Evolutionary conservation across 2,888 invertebrate species (phyloP).

Genomic region (Napeogenes inachia): DNA sequence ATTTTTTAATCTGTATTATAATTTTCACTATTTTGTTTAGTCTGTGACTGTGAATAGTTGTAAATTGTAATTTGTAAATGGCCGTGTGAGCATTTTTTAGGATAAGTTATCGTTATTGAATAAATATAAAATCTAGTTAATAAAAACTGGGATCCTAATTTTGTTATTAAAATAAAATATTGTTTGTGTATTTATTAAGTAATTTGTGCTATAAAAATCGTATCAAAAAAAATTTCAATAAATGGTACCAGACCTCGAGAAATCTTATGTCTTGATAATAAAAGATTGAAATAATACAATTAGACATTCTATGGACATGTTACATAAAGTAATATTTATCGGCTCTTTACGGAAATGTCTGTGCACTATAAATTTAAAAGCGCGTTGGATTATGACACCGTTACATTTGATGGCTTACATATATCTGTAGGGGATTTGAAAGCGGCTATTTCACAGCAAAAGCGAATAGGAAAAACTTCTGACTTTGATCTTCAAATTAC

Average conservation of each 20-base stretch:
- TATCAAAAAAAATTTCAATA: not conserved
- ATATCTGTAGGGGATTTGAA: constrained; percentile 97
- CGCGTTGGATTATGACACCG: constrained; percentile 95
- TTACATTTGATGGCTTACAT: constrained; percentile 97
- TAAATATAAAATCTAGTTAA: constrained; percentile 1
- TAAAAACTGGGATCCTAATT: not conserved
- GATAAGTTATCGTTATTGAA: constrained; percentile 13
- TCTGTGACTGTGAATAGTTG: constrained; percentile 1
- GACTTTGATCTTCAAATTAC: constrained; percentile 98
- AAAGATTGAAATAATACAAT: constrained; percentile 20
- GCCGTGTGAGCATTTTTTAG: constrained; percentile 17
- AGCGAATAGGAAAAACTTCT: constrained; percentile 93
- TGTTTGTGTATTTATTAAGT: not conserved
- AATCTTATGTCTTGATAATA: constrained; percentile 3
- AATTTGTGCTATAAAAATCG: not conserved
- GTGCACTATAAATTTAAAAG: constrained; percentile 99
- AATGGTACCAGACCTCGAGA: not conserved
- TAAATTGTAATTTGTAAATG: constrained; percentile 14
- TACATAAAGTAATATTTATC: constrained; percentile 36
- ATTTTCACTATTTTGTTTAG: not conserved
- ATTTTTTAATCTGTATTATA: not conserved
- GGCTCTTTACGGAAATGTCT: constrained; percentile 81
- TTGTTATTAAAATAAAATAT: not conserved
- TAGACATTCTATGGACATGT: constrained; percentile 45
- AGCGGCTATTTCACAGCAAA: constrained; percentile 95